Base-by-base conservation (phyloP, 1,140 invertebrate genomes). In the Drosophila gunungcola region DNA sequence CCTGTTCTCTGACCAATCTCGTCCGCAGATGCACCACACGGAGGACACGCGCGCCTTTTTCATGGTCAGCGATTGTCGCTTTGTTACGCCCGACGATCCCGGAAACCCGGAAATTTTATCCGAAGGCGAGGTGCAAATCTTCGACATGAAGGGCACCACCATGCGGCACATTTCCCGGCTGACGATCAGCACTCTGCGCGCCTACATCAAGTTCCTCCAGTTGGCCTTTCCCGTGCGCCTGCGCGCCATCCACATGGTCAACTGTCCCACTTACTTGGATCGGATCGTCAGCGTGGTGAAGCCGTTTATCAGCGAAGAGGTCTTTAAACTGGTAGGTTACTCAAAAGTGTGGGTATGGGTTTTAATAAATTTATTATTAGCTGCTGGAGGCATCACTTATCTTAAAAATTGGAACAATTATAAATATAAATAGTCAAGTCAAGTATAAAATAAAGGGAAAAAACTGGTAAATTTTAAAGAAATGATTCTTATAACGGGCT, bases 201-300 rank as follows among this genome's bases (percentile, higher is more conserved):
- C 80, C 7, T 91, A 91, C 67, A 72, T 92, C 11, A 85, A 84
- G 43, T 92, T 92, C 70, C 69, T 91, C 13, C 93, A 97, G 95
- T 95, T 96, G 92, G 95, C 95, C 0, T 95, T 96, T 78, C 96
- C 96, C 0, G 94, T 96, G 41, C 94, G 95, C 74, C 93, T 97
- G 58, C 96, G 96, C 81, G 95, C 95, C 70, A 95, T 97, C 41
- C 96, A 97, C 91, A 94, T 96, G 62, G 93, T 96, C 39, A 95
- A 96, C 77, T 93, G 94, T 3, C 94, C 95, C 0, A 91, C 94
- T 1, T 95, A 95, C 91, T 93, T 95, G 58, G 94, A 95, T 80
- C 94, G 94, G 67, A 93, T 95, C 55, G 92, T 95, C 53, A 93
- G 93, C 36, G 90, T 96, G 42, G 93, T 95, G 41, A 95, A 95